Base-by-base conservation (phyloP, 2,797 vertebrate genomes). In the Fistularia tabacaria region DNA sequence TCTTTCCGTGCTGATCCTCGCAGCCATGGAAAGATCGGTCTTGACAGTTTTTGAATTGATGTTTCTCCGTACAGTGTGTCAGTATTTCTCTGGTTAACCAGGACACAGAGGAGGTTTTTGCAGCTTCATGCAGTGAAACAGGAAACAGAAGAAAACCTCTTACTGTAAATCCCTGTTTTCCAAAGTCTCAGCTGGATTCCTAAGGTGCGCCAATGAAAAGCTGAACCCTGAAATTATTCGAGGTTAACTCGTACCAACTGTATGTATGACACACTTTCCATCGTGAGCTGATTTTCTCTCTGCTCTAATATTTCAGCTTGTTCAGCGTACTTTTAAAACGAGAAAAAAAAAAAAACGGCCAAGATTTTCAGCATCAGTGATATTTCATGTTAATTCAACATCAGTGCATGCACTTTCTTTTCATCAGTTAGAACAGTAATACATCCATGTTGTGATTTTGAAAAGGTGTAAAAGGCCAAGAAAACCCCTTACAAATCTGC, bases 401-500 rank as follows among this genome's bases (percentile, higher is more conserved):
- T 11, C 44, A 38, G 10, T 36, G 15, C 45, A 37, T 47, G 11
- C 7, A 15, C 10, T 59, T 54, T 36, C 36, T 15, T 49, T 9
- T 67, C 2, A 25, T 25, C 39, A 38, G 8, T 0, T 44, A 52
- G n/a, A 7, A 45, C 8, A 64, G 45, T 25, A 25, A 25, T 25
- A 25, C 25, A n/a, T n/a, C n/a, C n/a, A 25, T 25, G 25, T 25
- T 25, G 25, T 25, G 25, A 25, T 14, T 14, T 45, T 9, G 14
- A 13, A 9, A 45, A 45, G 44, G 43, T 12, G 6, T 13, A 45
- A 45, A 11, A 45, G 11, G 43, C 54, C 54, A 52, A 45, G 1
- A 40, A 38, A 71, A 69, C 14, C 15, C 87, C 95, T 94, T 88
- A 98, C 95, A 57, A 98, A 98, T 93, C 95, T 88, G 89, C 95